These are phyloP conservation scores for Pseudorhiza aurosa DNA, from an alignment of 30 jellyfish, hydroid and myxozoan species.

Conservation along the genomic window DNA sequence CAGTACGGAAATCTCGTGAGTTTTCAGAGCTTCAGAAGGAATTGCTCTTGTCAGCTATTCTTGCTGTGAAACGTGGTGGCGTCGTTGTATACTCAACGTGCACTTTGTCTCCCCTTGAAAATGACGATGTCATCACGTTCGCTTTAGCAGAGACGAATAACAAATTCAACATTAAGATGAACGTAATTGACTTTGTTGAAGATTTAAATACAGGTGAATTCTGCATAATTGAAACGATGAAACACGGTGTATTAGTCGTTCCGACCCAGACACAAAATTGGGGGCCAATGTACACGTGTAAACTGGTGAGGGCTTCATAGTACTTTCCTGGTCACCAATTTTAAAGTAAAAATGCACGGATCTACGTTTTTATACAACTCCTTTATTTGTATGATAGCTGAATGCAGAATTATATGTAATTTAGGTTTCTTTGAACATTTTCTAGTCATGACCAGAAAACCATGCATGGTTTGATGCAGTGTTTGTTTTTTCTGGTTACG, in stretches of 20 bases:
- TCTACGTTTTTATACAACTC: too few relatives aligned
- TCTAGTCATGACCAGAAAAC: too few relatives aligned
- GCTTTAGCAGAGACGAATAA: constrained; percentile 6
- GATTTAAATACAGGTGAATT: constrained; percentile 16
- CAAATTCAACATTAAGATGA: not conserved
- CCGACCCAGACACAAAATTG: constrained; percentile 58
- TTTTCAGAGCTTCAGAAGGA: constrained; percentile 62
- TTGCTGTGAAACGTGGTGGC: constrained; percentile 69
- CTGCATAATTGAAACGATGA: not conserved
- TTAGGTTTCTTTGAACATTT: too few relatives aligned
- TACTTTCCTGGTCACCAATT: too few relatives aligned
- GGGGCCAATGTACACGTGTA: constrained; percentile 86
- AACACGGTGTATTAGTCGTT: constrained; percentile 51
- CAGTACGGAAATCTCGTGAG: constrained; percentile 53
- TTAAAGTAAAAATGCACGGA: too few relatives aligned
- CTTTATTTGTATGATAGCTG: too few relatives aligned
- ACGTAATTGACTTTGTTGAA: not conserved
- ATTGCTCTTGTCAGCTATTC: constrained; percentile 73
- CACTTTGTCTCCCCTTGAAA: constrained; percentile 75
- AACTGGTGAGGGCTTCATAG: constrained; percentile 19
- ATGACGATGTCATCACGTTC: constrained; percentile 54
- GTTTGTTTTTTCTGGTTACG: too few relatives aligned
- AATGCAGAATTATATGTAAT: too few relatives aligned
- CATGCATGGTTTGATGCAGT: too few relatives aligned
- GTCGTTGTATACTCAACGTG: constrained; percentile 83